Base-by-base conservation (phyloP, 2,113 vertebrate genomes). In the Naja naja region DNA sequence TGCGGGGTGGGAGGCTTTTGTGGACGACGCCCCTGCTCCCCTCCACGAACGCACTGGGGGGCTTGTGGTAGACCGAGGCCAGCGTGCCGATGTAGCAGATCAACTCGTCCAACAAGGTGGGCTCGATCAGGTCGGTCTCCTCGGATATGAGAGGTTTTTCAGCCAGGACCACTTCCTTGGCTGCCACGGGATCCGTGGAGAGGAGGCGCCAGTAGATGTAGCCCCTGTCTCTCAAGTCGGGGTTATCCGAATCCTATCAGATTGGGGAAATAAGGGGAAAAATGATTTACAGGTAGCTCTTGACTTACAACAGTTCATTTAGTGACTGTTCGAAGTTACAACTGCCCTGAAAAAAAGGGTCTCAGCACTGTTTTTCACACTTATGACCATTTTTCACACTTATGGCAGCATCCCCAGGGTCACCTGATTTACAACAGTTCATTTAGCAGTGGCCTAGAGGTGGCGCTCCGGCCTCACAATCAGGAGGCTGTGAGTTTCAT, bases 131-230 rank as follows among this genome's bases (percentile, higher is more conserved):
- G 94, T 99, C 99, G 0, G 99, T 99, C 98, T 99, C 99, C 96
- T 99, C 99, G 0, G 99, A 99, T 97, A 99, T 99, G 92, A 99
- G 98, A 0, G 99, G 99, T 94, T 99, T 99, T 98, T 99, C 99
- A 0, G 99, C 99, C 97, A 99, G 97, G 34, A 99, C 99, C 96
- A 99, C 99, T 95, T 99, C 99, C 96, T 99, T 99, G 90, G 99
- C 99, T 0, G 99, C 99, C 95, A 99, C 99, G 0, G 99, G 99
- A 95, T 99, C 99, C 0, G 99, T 99, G 95, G 99, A 99, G n/a
- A 99, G 98, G 96, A 99, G 98, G 85, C 99, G 98, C 99, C 99
- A 99, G 97, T 99, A 99, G 97, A 99, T 99, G 97, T 99, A 99
- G 7, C 99, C 99, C 0, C 99, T 98, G 90, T 99, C 99, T 92